Conservation (phyloP, 2,797 vertebrate genomes). For the Pelobates cultripes region DNA sequence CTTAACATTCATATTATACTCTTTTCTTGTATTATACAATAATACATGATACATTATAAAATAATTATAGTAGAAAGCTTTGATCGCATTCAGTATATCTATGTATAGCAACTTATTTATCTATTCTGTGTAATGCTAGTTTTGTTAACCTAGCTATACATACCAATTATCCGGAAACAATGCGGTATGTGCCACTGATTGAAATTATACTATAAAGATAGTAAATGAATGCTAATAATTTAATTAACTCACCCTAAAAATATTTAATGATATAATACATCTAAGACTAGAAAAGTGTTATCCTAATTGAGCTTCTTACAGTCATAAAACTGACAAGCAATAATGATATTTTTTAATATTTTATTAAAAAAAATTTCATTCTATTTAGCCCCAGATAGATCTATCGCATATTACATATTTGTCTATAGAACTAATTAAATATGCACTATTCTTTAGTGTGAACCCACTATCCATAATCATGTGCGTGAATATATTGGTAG, state of each 20-base stretch:
- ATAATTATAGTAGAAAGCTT: slow-evolving; percentile 9
- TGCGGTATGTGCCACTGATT: slow-evolving; percentile 4
- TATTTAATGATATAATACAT: slow-evolving; percentile 28
- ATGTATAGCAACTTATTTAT: slow-evolving; percentile 15
- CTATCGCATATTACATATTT: neutral
- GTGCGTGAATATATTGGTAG: too few relatives aligned
- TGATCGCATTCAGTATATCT: slow-evolving; percentile 3
- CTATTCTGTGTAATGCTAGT: neutral
- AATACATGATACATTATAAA: neutral
- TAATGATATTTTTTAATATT: neutral
- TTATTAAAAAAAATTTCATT: neutral
- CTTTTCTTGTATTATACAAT: neutral
- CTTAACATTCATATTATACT: neutral
- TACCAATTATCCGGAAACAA: neutral
- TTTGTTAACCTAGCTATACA: neutral
- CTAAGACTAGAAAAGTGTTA: slow-evolving; percentile 22
- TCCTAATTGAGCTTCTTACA: slow-evolving; percentile 1
- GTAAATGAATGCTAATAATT: slow-evolving; percentile 1
- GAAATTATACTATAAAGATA: neutral
- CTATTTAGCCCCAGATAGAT: neutral
- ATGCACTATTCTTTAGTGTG: too few relatives aligned
- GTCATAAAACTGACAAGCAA: neutral
- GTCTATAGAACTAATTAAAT: neutral
- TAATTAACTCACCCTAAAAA: slow-evolving; percentile 7
- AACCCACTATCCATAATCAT: too few relatives aligned